These are phyloP conservation scores for Synergus itoensis DNA, from an alignment of 2,888 invertebrate species.

Conservation along the genomic window DNA sequence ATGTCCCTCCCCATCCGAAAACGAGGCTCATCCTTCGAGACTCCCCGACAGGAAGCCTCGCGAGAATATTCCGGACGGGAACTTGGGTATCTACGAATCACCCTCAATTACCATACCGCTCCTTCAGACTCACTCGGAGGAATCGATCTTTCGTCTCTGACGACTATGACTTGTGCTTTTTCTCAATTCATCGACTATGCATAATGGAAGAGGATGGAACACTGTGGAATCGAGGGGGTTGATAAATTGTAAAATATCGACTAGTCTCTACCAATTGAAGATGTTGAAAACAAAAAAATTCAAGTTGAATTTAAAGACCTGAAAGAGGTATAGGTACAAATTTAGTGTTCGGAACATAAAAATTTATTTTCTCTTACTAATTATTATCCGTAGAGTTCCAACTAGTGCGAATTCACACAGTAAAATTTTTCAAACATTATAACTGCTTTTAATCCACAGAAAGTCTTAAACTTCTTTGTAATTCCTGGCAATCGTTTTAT, in stretches of 20 bases:
- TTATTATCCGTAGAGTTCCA: too few relatives aligned
- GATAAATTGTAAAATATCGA: constrained; percentile 6
- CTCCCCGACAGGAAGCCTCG: constrained; percentile 65
- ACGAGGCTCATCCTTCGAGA: constrained; percentile 58
- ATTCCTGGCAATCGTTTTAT: too few relatives aligned
- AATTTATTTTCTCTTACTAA: too few relatives aligned
- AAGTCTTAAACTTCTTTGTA: too few relatives aligned
- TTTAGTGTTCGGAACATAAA: too few relatives aligned
- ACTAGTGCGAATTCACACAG: too few relatives aligned
- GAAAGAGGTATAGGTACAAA: neutral
- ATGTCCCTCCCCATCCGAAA: constrained; percentile 61
- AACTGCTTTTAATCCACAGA: too few relatives aligned
- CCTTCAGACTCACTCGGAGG: constrained; percentile 52
- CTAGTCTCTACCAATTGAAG: neutral
- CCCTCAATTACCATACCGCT: constrained; percentile 62
- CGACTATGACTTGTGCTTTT: constrained; percentile 53
- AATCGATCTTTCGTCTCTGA: constrained; percentile 53
- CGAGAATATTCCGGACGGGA: constrained; percentile 71
- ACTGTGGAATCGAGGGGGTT: constrained; percentile 6
- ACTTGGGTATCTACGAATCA: constrained; percentile 61
- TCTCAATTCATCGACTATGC: constrained; percentile 45
- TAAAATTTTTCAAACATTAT: too few relatives aligned
- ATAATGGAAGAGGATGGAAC: constrained; percentile 36
- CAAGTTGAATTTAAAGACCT: neutral
- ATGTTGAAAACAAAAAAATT: neutral